Evolutionary conservation across 2,113 vertebrate genomes (phyloP).

Genomic region (Hippoglossus stenolepis): DNA sequence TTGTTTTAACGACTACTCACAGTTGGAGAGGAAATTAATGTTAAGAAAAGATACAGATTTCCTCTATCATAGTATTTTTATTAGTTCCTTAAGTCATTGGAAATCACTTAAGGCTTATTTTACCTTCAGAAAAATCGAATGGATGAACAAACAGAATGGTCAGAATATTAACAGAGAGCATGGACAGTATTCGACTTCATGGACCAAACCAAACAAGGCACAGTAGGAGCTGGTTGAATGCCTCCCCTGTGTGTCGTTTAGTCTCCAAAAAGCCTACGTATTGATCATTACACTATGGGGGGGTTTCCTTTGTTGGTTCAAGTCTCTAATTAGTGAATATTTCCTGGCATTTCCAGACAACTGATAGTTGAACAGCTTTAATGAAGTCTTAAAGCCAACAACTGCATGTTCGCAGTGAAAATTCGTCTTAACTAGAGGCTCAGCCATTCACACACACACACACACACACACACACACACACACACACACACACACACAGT

Average conservation of each 20-base stretch:
- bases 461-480: no score
- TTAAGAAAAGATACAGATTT: not conserved
- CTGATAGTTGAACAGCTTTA: slow-evolving; percentile 35
- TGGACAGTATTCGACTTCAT: not conserved
- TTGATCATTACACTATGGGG: slow-evolving; percentile 42
- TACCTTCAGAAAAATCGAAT: not conserved
- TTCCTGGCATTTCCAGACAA: slow-evolving; percentile 46
- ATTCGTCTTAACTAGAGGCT: slow-evolving; percentile 23
- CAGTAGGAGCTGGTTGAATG: slow-evolving; percentile 13
- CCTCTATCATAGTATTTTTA: not conserved
- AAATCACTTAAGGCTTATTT: not conserved
- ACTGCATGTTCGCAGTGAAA: not conserved
- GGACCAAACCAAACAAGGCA: slow-evolving; percentile 5
- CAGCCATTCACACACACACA: not conserved
- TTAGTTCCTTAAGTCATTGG: not conserved
- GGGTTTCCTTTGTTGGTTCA: slow-evolving; percentile 24
- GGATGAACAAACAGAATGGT: not conserved
- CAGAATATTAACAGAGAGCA: not conserved
- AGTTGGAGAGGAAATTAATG: not conserved
- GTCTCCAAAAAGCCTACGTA: slow-evolving; percentile 47
- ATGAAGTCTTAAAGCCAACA: slow-evolving; percentile 33
- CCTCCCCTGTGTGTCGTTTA: slow-evolving; percentile 15
- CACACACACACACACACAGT: not conserved
- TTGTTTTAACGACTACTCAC: not conserved
- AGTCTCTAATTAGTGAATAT: slow-evolving; percentile 51